Base-by-base conservation (phyloP, 2,113 vertebrate species). In the Nothobranchius kuhntae region DNA sequence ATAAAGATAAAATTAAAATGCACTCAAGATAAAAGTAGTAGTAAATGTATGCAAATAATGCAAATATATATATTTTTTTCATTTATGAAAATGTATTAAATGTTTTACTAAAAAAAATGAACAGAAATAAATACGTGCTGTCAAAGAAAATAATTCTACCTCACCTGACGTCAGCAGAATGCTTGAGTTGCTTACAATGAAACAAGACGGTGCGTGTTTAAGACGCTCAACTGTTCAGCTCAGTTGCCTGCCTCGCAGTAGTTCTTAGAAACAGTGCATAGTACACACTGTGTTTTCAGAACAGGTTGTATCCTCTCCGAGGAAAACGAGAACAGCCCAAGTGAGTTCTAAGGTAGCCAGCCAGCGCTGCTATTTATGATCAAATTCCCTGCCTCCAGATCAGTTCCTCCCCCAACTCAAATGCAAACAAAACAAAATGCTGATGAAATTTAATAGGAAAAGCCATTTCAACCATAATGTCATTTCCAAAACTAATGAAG, bases 321-420 rank as follows among this genome's bases (percentile, higher is more conserved):
- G 61, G 51, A 83, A 68, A 85, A 80, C 65, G 82, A 65, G 53
- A 69, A 71, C 26, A 42, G 62, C 53, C 40, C 59, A 61, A 76
- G 66, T 38, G 57, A 68, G 42, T 53, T 57, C 77, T 64, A 76
- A 69, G 74, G 90, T 86, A 65, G 46, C 87, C 72, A 62, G 68
- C 81, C 90, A 87, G 68, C 67, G 2, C 71, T 69, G 80, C 74
- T 87, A 83, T 91, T 90, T 89, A 89, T 70, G 77, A 87, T 78
- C 13, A 0, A 35, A 69, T 63, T 51, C 59, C 10, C 57, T 66
- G n/a, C 53, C 71, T 61, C 14, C 62, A 62, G 61, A 76, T 59
- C 70, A 6, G 30, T 52, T 67, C 61, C 36, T 77, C 69, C 83
- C 71, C 44, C 61, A 72, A 72, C 54, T 61, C 40, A 46, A 81